Evolutionary conservation across 1,140 invertebrate genomes (phyloP).

Genomic region (Sitophilus oryzae): DNA sequence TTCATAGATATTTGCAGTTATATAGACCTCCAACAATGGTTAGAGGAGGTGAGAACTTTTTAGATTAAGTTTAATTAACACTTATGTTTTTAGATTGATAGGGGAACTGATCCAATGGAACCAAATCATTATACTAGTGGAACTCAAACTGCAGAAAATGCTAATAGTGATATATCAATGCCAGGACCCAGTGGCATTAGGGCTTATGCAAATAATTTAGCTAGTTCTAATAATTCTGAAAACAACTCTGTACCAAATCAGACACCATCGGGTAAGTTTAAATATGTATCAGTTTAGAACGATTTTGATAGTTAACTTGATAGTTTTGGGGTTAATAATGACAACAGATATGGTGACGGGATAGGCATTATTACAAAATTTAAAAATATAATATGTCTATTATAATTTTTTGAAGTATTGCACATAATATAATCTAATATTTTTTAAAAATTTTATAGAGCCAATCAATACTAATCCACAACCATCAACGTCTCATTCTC

Average conservation of each 20-base stretch:
- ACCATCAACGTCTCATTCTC: slow-evolving; percentile 16
- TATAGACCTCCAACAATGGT: slow-evolving; percentile 46
- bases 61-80: slow-evolving; percentile 4
- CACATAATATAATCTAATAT: no score
- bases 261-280: background rate
- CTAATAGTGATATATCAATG: slow-evolving; percentile 4
- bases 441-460: no score
- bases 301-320: background rate
- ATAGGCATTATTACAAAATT: no score
- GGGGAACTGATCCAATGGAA: slow-evolving; percentile 64
- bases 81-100: slow-evolving; percentile 49
- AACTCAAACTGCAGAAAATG: slow-evolving; percentile 28
- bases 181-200: slow-evolving; percentile 19
- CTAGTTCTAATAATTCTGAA: background rate
- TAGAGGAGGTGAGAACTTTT: slow-evolving; percentile 14
- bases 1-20: slow-evolving; percentile 48
- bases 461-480: background rate
- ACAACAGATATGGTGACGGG: background rate
- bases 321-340: background rate
- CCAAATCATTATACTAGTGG: slow-evolving; percentile 29
- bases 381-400: no score
- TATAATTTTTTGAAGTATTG: no score
- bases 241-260: background rate
- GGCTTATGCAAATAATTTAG: slow-evolving; percentile 1
- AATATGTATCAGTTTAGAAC: background rate